phyloP scores from a whole-genome alignment of 2,797 vertebrate genomes.

The Cryptoprocta ferox region DNA sequence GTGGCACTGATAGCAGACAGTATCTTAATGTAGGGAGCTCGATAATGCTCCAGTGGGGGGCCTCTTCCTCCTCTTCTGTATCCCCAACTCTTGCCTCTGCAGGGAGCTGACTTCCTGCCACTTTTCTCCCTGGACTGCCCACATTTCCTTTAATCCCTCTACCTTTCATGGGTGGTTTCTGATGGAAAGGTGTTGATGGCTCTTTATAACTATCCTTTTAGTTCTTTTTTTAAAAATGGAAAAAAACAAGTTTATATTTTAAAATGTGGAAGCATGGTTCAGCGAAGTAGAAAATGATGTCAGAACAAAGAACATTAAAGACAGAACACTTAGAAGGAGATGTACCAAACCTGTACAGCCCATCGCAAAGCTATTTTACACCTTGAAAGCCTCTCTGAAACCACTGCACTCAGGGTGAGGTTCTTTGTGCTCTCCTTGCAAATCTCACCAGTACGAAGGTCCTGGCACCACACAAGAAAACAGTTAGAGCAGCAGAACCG shows the following conservation, averaged over 20 bases:
- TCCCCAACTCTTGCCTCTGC: neutral
- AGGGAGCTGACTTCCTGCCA: neutral
- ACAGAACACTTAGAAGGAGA: neutral
- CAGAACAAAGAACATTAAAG: neutral
- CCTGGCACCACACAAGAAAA: neutral
- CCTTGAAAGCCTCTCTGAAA: neutral
- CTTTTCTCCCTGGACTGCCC: neutral
- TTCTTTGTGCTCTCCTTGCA: neutral
- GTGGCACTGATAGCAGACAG: too few species aligned
- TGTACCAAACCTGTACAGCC: neutral
- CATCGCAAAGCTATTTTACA: neutral
- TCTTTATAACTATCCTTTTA: neutral
- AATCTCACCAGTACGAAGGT: neutral
- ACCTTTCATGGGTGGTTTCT: neutral
- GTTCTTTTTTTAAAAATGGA: neutral
- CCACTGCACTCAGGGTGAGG: neutral
- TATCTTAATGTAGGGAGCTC: rapidly evolving
- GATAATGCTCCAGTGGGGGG: neutral
- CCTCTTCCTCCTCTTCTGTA: neutral
- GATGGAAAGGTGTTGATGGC: neutral
- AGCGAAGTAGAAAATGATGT: neutral
- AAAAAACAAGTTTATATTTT: neutral
- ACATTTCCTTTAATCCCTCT: neutral
- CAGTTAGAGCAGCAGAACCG: neutral
- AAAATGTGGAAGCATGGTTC: neutral